Evolutionary conservation across 1,140 invertebrate genomes (phyloP).

Genomic region (Drosophila pseudoobscura): DNA sequence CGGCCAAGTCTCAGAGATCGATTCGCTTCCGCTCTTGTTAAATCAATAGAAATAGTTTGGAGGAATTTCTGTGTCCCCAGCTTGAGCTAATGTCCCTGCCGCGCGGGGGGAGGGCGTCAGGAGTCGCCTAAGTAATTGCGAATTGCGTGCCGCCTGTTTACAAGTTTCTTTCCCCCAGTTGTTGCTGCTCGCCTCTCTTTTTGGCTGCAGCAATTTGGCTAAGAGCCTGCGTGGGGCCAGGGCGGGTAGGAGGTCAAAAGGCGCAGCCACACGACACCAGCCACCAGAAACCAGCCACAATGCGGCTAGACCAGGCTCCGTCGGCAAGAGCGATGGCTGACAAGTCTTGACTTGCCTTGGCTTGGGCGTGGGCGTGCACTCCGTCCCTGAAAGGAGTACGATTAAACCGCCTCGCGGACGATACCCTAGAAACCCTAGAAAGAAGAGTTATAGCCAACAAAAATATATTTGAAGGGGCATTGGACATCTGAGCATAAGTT

Average conservation of each 20-base stretch:
- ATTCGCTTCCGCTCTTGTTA: constrained; percentile 29
- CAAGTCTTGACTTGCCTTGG: constrained; percentile 18
- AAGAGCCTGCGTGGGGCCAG: constrained; percentile 54
- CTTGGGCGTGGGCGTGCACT: constrained; percentile 5
- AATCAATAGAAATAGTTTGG: constrained; percentile 46
- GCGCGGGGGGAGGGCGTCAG: constrained; percentile 18
- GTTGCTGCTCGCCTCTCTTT: neutral
- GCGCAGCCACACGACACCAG: constrained; percentile 63
- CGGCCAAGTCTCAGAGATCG: neutral
- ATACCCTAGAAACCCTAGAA: no score
- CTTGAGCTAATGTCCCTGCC: constrained; percentile 43
- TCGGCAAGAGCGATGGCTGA: constrained; percentile 7
- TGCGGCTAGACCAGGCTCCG: constrained; percentile 44
- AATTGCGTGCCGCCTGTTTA: constrained; percentile 72
- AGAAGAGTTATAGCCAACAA: no score
- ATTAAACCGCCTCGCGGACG: no score
- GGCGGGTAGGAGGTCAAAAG: constrained; percentile 69
- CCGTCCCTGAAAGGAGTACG: neutral
- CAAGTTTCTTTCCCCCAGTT: constrained; percentile 34
- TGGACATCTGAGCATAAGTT: no score
- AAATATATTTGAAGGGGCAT: no score
- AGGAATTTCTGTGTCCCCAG: constrained; percentile 29
- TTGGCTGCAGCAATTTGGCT: constrained; percentile 73
- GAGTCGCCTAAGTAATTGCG: constrained; percentile 67
- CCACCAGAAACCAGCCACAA: constrained; percentile 23